These are phyloP conservation scores for Pseudocheirus occidentalis DNA, from an alignment of 2,797 vertebrate species.

Conservation along the genomic window DNA sequence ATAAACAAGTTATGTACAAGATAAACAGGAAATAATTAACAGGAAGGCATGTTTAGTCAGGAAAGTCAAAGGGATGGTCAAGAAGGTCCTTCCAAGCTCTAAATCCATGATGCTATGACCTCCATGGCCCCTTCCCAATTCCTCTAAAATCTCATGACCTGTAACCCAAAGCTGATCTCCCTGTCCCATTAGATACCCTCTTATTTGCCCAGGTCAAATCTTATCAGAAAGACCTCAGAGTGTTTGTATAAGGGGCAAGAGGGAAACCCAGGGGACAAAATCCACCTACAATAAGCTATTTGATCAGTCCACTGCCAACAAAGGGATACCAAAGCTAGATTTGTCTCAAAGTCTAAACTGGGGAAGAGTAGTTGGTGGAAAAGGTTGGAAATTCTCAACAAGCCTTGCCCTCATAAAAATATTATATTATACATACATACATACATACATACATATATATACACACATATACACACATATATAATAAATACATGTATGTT, in stretches of 20 bases:
- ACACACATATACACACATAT: too few relatives aligned
- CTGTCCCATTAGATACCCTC: not conserved
- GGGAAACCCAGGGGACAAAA: not conserved
- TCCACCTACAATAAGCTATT: not conserved
- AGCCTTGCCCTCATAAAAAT: not conserved
- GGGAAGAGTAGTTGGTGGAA: not conserved
- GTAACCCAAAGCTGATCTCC: not conserved
- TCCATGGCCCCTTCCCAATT: not conserved
- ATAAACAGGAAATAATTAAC: not conserved
- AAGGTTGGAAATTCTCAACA: not conserved
- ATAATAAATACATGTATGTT: too few relatives aligned
- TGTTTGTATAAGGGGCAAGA: not conserved
- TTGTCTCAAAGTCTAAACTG: not conserved
- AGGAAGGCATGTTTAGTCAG: not conserved
- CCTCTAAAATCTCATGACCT: not conserved
- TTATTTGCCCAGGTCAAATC: not conserved
- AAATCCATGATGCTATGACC: not conserved
- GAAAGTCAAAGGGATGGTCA: not conserved
- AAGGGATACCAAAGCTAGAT: not conserved
- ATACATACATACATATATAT: too few relatives aligned
- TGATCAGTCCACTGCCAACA: not conserved
- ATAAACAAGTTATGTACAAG: not conserved
- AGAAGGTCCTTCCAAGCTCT: not conserved
- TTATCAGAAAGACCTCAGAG: not conserved
- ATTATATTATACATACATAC: too few relatives aligned